A percentile compares a stretch with the other conserved stretches of the same genome.
Evolutionary conservation across 1,140 invertebrate genomes (phyloP).

Genomic region (Gonioctena quinquepunctata): DNA sequence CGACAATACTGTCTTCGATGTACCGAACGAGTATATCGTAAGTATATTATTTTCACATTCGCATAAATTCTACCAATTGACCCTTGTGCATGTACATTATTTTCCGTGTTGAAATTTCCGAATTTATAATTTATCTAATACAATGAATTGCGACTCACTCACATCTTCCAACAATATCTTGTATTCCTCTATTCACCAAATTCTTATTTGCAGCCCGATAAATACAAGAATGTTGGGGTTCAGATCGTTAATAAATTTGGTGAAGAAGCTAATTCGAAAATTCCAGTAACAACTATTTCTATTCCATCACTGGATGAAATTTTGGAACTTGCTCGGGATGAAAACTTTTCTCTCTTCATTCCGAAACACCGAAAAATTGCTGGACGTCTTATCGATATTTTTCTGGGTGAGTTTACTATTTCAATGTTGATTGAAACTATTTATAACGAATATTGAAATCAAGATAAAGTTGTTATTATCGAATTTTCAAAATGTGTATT

Average conservation of each 20-base stretch:
- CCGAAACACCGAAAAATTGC: conserved; percentile 72
- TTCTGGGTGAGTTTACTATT: conserved; percentile 66
- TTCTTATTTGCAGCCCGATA: neutral
- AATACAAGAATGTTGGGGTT: conserved; percentile 27
- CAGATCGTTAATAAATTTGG: conserved; percentile 61
- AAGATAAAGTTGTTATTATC: no score
- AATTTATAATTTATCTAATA: no score
- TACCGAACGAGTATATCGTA: conserved; percentile 59
- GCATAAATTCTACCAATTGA: no score
- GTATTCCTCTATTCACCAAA: no score
- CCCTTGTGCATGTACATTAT: no score
- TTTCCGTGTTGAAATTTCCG: no score
- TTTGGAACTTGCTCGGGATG: conserved; percentile 67
- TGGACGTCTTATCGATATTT: conserved; percentile 71
- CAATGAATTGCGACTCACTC: no score
- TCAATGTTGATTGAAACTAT: no score
- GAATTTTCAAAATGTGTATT: no score
- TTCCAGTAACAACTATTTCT: conserved; percentile 69
- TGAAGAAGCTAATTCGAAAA: conserved; percentile 57
- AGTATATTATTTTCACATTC: neutral
- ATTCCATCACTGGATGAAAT: conserved; percentile 71
- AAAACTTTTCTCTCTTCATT: conserved; percentile 76
- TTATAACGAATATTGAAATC: no score
- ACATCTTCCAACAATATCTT: no score
- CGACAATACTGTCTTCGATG: conserved; percentile 62